Conservation (phyloP, 2,888 invertebrate genomes). For the Cantharis rustica region DNA sequence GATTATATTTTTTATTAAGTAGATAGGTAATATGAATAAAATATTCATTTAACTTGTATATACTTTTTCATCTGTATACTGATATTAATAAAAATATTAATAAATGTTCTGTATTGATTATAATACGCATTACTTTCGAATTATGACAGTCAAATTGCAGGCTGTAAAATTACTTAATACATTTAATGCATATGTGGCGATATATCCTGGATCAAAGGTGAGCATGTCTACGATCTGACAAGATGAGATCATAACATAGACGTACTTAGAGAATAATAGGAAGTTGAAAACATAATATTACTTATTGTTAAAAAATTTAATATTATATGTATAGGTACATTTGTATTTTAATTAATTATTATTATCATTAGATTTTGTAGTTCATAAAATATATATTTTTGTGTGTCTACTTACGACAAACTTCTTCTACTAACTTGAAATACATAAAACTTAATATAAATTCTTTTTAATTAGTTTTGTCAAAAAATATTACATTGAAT, state of each 20-base stretch:
- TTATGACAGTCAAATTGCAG: slow-evolving; percentile 24
- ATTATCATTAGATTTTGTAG: background rate
- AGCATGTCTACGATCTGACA: slow-evolving; percentile 25
- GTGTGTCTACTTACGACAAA: background rate
- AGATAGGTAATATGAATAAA: background rate
- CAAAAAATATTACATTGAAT: too few species aligned
- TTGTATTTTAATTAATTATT: background rate
- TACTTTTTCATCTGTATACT: background rate
- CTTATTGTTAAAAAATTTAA: background rate
- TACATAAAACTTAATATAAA: background rate
- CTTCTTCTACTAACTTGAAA: background rate
- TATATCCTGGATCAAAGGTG: slow-evolving; percentile 34
- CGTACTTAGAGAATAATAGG: slow-evolving; percentile 1
- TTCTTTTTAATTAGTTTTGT: too few species aligned
- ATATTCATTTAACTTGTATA: background rate
- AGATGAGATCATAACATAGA: slow-evolving; percentile 28
- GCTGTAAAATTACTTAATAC: slow-evolving; percentile 27
- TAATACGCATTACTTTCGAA: slow-evolving; percentile 8
- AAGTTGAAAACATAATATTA: background rate
- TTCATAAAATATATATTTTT: background rate
- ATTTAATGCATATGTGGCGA: slow-evolving; percentile 20
- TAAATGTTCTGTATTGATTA: slow-evolving; percentile 9
- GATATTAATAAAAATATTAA: background rate
- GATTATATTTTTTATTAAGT: background rate
- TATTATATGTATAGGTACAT: background rate